A percentile compares a stretch with the other conserved stretches of the same genome.
phyloP scores from a whole-genome alignment of 1,140 invertebrate species.

The Paralvinella palmiformis region DNA sequence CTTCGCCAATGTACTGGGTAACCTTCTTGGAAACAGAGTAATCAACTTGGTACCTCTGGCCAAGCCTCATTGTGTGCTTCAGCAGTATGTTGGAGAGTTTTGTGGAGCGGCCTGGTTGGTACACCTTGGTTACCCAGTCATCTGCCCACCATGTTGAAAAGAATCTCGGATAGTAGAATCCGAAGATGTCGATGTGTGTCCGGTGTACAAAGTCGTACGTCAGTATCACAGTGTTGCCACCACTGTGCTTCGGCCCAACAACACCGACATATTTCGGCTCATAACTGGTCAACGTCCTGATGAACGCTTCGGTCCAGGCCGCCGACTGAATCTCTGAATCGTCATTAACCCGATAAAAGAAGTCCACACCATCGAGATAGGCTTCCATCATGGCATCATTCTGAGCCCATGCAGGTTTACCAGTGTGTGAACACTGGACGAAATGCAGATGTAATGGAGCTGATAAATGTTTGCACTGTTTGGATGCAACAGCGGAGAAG shows the following conservation, averaged over 20 bases:
- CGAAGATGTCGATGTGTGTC: conserved; percentile 6
- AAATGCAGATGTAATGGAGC: conserved; percentile 10
- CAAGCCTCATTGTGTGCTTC: conserved; percentile 6
- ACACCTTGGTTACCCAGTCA: conserved; percentile 9
- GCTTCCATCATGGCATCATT: conserved; percentile 21
- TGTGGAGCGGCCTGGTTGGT: not conserved
- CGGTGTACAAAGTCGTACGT: conserved; percentile 14
- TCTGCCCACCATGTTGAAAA: conserved; percentile 3
- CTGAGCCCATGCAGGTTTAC: conserved; percentile 17
- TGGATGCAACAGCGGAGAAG: not conserved
- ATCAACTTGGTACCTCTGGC: conserved; percentile 4
- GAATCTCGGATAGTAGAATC: conserved; percentile 2
- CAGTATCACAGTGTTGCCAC: conserved; percentile 4
- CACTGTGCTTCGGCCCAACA: conserved; percentile 1
- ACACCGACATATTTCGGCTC: conserved; percentile 4
- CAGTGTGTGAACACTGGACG: conserved; percentile 12
- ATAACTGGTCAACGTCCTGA: not conserved
- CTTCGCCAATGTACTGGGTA: not conserved
- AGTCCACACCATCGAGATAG: conserved; percentile 14
- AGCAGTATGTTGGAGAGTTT: conserved; percentile 5
- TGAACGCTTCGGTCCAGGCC: conserved; percentile 17
- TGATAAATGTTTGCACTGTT: not conserved
- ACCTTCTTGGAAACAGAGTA: not conserved
- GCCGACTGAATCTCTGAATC: conserved; percentile 12
- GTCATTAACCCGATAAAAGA: conserved; percentile 19